These are phyloP conservation scores for Probaryconus sp. DNA, from an alignment of 1,140 invertebrate species.

Conservation along the genomic window DNA sequence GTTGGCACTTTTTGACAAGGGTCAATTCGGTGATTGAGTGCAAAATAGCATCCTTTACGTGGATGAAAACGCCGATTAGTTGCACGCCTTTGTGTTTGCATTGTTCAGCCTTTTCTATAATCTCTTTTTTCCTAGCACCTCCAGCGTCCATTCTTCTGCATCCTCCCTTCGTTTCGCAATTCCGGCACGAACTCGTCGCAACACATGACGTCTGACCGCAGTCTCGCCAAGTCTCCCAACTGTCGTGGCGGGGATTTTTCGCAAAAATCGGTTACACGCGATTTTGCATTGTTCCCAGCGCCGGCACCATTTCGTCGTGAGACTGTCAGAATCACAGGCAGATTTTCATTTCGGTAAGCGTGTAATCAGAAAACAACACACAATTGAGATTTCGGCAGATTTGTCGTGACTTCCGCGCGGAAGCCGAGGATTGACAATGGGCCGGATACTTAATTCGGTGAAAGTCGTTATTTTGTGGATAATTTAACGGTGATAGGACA, in stretches of 20 bases:
- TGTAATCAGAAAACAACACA: too few species aligned
- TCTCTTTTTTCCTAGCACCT: conserved; percentile 27
- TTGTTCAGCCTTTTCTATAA: conserved; percentile 25
- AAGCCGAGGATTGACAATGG: conserved; percentile 18
- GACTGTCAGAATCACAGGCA: conserved; percentile 18
- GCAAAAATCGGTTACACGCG: conserved; percentile 27
- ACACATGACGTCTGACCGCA: conserved; percentile 47
- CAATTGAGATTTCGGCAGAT: conserved; percentile 29
- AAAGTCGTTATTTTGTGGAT: conserved; percentile 23
- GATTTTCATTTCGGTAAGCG: background rate
- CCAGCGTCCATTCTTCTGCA: conserved; percentile 14
- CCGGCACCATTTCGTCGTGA: background rate
- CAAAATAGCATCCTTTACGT: conserved; percentile 26
- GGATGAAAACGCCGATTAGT: conserved; percentile 50
- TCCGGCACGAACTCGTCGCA: conserved; percentile 37
- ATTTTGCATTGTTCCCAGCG: conserved; percentile 20
- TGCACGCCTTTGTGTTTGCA: conserved; percentile 31
- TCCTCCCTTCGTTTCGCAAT: conserved; percentile 12
- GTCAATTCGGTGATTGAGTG: conserved; percentile 29
- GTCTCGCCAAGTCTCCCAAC: conserved; percentile 25
- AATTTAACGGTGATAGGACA: background rate
- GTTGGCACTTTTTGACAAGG: conserved; percentile 41
- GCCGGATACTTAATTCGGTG: conserved; percentile 32
- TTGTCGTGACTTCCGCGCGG: conserved; percentile 24
- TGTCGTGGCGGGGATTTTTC: conserved; percentile 18